A percentile compares a stretch with the other conserved stretches of the same genome.
phyloP scores from a whole-genome alignment of 2,888 invertebrate genomes.

The Notodonta dromedarius region DNA sequence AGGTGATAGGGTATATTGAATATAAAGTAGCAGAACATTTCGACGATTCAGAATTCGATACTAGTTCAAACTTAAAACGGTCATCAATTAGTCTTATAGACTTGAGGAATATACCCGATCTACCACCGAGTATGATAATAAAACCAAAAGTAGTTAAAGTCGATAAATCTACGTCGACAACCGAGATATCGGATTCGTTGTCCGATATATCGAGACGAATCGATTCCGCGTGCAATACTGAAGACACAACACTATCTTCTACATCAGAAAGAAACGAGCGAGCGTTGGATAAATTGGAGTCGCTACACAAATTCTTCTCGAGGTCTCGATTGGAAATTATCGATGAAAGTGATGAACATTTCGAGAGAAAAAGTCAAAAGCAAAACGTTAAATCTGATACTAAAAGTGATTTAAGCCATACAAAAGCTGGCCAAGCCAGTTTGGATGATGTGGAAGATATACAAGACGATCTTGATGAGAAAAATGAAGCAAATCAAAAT shows the following conservation, averaged over 20 bases:
- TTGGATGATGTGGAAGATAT: constrained; percentile 77
- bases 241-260: constrained; percentile 63
- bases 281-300: constrained; percentile 73
- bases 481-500: constrained; percentile 28
- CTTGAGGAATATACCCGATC: constrained; percentile 72
- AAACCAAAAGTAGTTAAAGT: constrained; percentile 70
- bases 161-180: constrained; percentile 76
- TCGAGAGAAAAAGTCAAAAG: constrained; percentile 45
- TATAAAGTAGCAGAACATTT: constrained; percentile 59
- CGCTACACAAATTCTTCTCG: constrained; percentile 73
- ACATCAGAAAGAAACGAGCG: constrained; percentile 66
- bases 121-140: constrained; percentile 73
- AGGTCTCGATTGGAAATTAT: constrained; percentile 77
- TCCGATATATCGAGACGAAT: constrained; percentile 66
- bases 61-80: constrained; percentile 59
- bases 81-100: constrained; percentile 75
- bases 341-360: constrained; percentile 74
- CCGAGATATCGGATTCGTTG: constrained; percentile 70
- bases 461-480: constrained; percentile 54
- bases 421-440: constrained; percentile 69
- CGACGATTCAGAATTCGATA: constrained; percentile 68
- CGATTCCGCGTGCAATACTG: constrained; percentile 73
- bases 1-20: constrained; percentile 66
- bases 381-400: constrained; percentile 23
- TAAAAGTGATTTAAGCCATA: constrained; percentile 17